Evolutionary conservation across 1,140 invertebrate genomes (phyloP), one percentile per base, ranked within the genome.

Genomic region (Drosophila sturtevanti): DNA sequence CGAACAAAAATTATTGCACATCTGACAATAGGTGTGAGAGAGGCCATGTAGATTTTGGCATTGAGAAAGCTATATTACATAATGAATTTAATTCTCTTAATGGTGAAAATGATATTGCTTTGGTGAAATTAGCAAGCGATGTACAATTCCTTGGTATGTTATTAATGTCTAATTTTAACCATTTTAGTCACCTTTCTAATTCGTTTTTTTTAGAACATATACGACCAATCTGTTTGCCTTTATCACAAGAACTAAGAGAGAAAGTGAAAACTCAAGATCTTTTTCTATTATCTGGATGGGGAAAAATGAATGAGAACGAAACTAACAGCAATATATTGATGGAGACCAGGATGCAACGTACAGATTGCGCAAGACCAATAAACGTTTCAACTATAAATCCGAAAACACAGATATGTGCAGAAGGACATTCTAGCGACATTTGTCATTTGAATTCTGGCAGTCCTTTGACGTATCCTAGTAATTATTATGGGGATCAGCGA

Each of bases 361-460:
- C 14, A 10, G 3, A 16, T 12, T 11, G 5, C 16, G 5, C 12
- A 1, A 10, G 12, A 9, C 6, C 3, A 24, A 24, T 24, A 24
- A n/a, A n/a, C n/a, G n/a, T 14, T 4, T 7, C 11, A 0, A 24
- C 22, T 34, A 44, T 24, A 34, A 48, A 12, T 1, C 0, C 0
- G 1, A 16, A 11, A 0, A 65, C 52, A 2, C 78, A 80, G 31
- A 24, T 68, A 1, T 81, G 79, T 22, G 59, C 22, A 1, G 70
- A 22, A 9, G 60, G 1, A 9, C 1, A 9, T 0, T 1, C 0
- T 1, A 16, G 5, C 2, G 72, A 81, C 37, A 65, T 63, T 2
- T 81, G 78, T 16, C 3, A 0, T 1, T 72, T 68, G 5, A 78
- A 81, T 27, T 72, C 68, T 2, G 78, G 79, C 0, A 72, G 72